Evolutionary conservation across 2,113 vertebrate genomes (phyloP).

Genomic region (Tetrao urogallus): DNA sequence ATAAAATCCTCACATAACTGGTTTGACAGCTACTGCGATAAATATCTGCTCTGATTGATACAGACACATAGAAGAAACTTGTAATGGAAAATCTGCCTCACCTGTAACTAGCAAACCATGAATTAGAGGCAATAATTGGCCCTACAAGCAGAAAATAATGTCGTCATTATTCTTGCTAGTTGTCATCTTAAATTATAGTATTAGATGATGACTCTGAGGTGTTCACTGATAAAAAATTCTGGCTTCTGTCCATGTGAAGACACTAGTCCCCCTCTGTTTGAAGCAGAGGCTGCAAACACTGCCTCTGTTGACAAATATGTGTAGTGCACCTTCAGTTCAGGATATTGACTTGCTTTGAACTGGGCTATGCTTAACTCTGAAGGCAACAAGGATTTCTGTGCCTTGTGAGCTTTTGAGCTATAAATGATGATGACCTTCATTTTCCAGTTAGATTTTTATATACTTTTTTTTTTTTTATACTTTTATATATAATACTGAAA

Average conservation of each 20-base stretch:
- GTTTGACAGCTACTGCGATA: constrained; percentile 17
- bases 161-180: background rate
- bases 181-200: constrained; percentile 13
- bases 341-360: background rate
- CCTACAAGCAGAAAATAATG: background rate
- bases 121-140: constrained; percentile 28
- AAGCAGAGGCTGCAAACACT: background rate
- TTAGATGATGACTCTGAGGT: background rate
- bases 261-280: background rate
- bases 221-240: background rate
- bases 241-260: background rate
- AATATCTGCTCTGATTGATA: background rate
- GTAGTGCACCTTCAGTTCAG: background rate
- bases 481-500: too few relatives aligned
- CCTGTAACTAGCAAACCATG: background rate
- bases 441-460: background rate
- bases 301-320: background rate
- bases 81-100: constrained; percentile 17
- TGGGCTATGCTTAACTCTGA: background rate
- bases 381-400: background rate
- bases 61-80: background rate
- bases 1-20: constrained; percentile 12
- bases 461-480: too few relatives aligned
- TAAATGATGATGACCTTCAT: background rate
- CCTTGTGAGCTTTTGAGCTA: background rate